These are phyloP conservation scores for Cichladusa arquata DNA, from an alignment of 2,113 vertebrate species.

Conservation along the genomic window DNA sequence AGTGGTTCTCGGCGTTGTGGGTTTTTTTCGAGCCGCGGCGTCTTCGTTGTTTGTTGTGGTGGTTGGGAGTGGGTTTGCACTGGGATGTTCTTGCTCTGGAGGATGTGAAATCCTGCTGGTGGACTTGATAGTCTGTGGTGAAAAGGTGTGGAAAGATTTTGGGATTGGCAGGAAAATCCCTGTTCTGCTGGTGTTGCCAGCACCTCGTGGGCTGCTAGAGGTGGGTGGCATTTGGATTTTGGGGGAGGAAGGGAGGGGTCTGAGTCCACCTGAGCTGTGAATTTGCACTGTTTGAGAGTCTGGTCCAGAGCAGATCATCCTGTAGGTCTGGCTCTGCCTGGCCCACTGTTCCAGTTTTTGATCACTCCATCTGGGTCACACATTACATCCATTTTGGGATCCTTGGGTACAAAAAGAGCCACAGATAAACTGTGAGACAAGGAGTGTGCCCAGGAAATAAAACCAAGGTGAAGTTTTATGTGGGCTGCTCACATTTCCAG, in stretches of 20 bases:
- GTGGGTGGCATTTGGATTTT: not conserved
- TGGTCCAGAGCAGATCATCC: not conserved
- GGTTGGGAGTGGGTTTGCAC: not conserved
- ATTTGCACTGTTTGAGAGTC: not conserved
- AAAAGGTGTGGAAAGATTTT: not conserved
- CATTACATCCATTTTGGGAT: fast-evolving
- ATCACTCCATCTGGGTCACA: not conserved
- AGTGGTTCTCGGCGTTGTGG: not conserved
- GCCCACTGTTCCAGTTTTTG: not conserved
- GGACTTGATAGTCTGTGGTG: not conserved
- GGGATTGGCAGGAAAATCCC: not conserved
- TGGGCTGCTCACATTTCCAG: not conserved
- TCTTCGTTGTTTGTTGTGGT: fast-evolving
- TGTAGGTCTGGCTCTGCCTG: not conserved
- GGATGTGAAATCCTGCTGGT: not conserved
- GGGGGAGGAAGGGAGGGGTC: not conserved
- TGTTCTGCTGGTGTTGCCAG: not conserved
- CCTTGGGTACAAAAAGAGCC: not conserved
- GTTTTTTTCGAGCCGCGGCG: fast-evolving
- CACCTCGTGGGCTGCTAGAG: not conserved
- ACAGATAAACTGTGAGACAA: not conserved
- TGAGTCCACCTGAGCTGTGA: not conserved
- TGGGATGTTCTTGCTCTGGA: not conserved
- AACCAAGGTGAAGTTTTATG: not conserved
- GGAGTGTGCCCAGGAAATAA: not conserved